Evolutionary conservation across 2,888 invertebrate genomes (phyloP).

Genomic region (Caenorhabditis uteleia): DNA sequence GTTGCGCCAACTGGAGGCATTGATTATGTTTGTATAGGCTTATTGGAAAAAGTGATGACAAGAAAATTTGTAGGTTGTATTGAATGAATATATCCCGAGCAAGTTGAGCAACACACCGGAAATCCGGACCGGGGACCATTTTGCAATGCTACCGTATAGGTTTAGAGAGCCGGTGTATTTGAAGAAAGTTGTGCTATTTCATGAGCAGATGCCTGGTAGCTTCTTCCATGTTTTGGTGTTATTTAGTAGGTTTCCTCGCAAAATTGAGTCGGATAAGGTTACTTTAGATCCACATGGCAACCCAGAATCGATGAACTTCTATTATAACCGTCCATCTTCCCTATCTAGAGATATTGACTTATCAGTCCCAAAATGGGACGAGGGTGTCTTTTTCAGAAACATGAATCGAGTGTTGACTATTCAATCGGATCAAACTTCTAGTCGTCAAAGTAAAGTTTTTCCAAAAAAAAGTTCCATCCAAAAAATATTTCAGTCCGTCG

Average conservation of each 20-base stretch:
- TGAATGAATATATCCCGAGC: constrained; percentile 53
- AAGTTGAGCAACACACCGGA: constrained; percentile 48
- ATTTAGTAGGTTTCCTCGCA: constrained; percentile 42
- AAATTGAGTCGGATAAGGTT: not conserved
- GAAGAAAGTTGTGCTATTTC: constrained; percentile 52
- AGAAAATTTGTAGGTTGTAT: constrained; percentile 40
- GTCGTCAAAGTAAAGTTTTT: constrained; percentile 44
- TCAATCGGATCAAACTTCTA: constrained; percentile 56
- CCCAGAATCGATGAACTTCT: constrained; percentile 60
- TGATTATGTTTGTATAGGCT: constrained; percentile 47
- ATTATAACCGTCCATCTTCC: constrained; percentile 58
- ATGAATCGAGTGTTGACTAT: constrained; percentile 60
- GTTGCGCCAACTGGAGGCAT: constrained; percentile 52
- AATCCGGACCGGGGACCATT: constrained; percentile 59
- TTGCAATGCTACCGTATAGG: constrained; percentile 54
- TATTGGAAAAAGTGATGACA: too few relatives aligned
- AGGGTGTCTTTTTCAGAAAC: constrained; percentile 59
- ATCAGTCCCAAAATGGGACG: constrained; percentile 57
- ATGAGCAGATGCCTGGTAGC: constrained; percentile 52
- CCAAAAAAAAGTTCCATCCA: not conserved
- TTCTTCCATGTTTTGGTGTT: constrained; percentile 56
- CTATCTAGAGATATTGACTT: constrained; percentile 53
- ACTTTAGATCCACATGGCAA: constrained; percentile 59
- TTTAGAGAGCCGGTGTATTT: constrained; percentile 55
- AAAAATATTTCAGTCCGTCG: constrained; percentile 47